These are phyloP conservation scores for Flexamia atlantica DNA, from an alignment of 2,888 invertebrate genomes.

Conservation along the genomic window DNA sequence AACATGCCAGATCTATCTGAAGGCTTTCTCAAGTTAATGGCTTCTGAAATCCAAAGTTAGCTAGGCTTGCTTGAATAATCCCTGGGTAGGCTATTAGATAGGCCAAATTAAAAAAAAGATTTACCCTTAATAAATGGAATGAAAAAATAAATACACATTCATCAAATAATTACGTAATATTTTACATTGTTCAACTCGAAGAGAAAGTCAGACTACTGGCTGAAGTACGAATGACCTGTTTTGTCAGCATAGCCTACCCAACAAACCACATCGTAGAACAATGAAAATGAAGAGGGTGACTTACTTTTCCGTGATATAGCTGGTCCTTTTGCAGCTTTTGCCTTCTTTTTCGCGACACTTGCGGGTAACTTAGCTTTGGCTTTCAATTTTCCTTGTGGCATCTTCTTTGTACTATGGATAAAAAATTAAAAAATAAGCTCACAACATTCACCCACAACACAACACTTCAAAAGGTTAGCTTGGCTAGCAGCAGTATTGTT, in stretches of 20 bases:
- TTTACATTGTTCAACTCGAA: too few species aligned
- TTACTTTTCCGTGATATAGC: constrained; percentile 56
- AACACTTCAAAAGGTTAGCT: constrained; percentile 37
- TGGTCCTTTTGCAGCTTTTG: constrained; percentile 49
- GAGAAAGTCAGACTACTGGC: too few species aligned
- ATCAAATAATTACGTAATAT: too few species aligned
- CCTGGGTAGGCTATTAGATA: too few species aligned
- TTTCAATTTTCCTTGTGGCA: constrained; percentile 61
- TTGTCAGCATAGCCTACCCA: background rate
- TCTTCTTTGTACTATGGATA: constrained; percentile 52
- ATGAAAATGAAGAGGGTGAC: constrained; percentile 15
- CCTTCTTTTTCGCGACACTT: constrained; percentile 48
- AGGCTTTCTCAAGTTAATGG: too few species aligned
- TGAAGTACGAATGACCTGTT: background rate
- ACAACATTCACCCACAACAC: constrained; percentile 23
- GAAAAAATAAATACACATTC: too few species aligned
- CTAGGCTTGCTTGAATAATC: too few species aligned
- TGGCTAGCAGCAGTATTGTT: constrained; percentile 14
- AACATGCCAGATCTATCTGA: too few species aligned
- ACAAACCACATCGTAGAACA: constrained; percentile 1
- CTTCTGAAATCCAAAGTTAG: too few species aligned
- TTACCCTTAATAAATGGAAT: too few species aligned
- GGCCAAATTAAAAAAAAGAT: too few species aligned
- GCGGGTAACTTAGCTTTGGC: constrained; percentile 58
- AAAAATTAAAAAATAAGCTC: constrained; percentile 21